phyloP scores from a whole-genome alignment of 2,797 vertebrate species.

The Liparis tanakae region DNA sequence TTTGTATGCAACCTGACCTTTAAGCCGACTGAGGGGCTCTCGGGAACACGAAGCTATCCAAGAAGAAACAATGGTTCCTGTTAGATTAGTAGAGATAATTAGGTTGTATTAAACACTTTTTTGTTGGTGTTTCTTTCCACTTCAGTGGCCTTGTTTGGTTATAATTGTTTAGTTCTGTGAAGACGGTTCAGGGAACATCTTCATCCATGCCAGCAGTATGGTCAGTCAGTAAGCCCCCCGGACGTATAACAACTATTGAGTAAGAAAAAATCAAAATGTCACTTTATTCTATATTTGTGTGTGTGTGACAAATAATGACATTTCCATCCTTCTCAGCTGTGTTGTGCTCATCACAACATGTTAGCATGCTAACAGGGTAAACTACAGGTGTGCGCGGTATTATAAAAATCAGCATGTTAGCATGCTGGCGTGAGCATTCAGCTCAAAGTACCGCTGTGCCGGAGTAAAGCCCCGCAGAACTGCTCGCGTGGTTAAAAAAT shows the following conservation, averaged over 20 bases:
- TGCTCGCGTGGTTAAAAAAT: background rate
- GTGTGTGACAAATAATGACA: background rate
- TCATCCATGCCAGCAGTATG: background rate
- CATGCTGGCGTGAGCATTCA: background rate
- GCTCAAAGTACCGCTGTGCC: background rate
- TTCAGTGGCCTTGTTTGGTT: background rate
- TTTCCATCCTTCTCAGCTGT: background rate
- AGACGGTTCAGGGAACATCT: background rate
- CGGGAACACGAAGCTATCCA: conserved; percentile 58
- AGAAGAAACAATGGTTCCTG: conserved; percentile 61
- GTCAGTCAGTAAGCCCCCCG: background rate
- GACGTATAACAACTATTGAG: background rate
- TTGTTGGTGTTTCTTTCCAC: background rate
- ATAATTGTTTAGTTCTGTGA: background rate
- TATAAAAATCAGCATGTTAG: background rate
- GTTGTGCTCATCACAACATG: background rate
- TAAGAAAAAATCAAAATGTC: background rate
- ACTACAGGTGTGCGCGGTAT: background rate
- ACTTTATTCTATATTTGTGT: background rate
- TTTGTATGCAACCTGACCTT: conserved; percentile 79
- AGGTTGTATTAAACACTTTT: conserved; percentile 40
- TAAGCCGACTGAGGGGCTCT: conserved; percentile 64
- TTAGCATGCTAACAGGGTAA: background rate
- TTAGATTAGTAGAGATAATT: conserved; percentile 61
- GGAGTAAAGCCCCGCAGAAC: no score